Evolutionary conservation across 2,888 invertebrate species (phyloP).

Genomic region (Xestobium rufovillosum): DNA sequence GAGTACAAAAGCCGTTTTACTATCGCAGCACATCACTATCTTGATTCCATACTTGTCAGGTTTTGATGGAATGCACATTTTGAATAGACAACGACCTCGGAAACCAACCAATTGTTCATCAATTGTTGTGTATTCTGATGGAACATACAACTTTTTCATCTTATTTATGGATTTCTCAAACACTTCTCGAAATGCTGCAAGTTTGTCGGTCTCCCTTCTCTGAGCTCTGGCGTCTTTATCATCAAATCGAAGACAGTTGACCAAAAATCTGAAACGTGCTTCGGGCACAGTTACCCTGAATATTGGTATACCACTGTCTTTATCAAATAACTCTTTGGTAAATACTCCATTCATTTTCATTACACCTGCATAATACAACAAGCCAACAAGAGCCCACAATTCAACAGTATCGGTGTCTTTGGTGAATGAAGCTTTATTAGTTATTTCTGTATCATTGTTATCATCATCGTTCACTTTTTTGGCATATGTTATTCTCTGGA

Average conservation of each 20-base stretch:
- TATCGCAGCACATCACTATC: conserved; percentile 13
- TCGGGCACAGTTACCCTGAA: conserved; percentile 20
- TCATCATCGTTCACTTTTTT: conserved; percentile 8
- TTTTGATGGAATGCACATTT: conserved; percentile 13
- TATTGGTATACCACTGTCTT: conserved; percentile 11
- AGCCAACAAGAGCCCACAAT: conserved; percentile 4
- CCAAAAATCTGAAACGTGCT: conserved; percentile 19
- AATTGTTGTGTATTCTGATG: conserved; percentile 9
- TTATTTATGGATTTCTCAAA: conserved; percentile 2
- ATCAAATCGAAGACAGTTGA: conserved; percentile 20
- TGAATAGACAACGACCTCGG: conserved; percentile 15
- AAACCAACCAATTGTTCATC: conserved; percentile 20
- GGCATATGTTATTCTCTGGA: conserved; percentile 9
- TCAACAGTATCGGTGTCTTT: conserved; percentile 9
- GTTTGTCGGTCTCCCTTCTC: conserved; percentile 18
- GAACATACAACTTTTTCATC: conserved; percentile 3
- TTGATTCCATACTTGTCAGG: conserved; percentile 17
- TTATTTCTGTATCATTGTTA: conserved; percentile 4
- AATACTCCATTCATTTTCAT: conserved; percentile 14
- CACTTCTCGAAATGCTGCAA: conserved; percentile 18
- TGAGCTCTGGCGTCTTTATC: conserved; percentile 20
- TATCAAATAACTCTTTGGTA: conserved; percentile 15
- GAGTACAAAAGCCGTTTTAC: conserved; percentile 6
- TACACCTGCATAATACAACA: conserved; percentile 4
- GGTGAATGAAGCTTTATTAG: conserved; percentile 9